phyloP scores from a whole-genome alignment of 1,140 invertebrate genomes.

The Sycophaga agraensis region DNA sequence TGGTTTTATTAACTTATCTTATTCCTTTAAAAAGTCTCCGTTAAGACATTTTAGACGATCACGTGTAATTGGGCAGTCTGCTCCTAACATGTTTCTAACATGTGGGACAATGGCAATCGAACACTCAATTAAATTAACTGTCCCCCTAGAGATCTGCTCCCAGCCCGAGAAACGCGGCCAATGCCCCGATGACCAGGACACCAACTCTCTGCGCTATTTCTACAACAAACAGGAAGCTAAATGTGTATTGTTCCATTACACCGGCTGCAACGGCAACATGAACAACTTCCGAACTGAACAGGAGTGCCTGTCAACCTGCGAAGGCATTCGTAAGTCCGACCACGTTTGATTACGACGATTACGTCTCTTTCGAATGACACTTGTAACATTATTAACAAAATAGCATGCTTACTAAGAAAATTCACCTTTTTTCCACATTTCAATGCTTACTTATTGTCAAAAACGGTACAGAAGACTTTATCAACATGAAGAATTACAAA shows the following conservation, averaged over 20 bases:
- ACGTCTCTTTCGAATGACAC: too few relatives aligned
- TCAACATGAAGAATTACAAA: slow-evolving; percentile 34
- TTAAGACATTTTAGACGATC: too few relatives aligned
- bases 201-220: slow-evolving; percentile 69
- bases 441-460: slow-evolving; percentile 6
- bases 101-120: too few relatives aligned
- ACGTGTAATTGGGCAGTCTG: too few relatives aligned
- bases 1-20: too few relatives aligned
- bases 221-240: slow-evolving; percentile 67
- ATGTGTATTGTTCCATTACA: slow-evolving; percentile 74
- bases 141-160: slow-evolving; percentile 62
- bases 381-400: too few relatives aligned
- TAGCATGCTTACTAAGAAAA: neutral
- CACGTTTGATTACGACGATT: neutral
- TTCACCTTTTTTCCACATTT: neutral
- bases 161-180: slow-evolving; percentile 63
- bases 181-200: slow-evolving; percentile 58
- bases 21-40: too few relatives aligned
- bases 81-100: too few relatives aligned
- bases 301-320: slow-evolving; percentile 63
- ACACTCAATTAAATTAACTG: too few relatives aligned
- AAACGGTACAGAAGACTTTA: slow-evolving; percentile 4
- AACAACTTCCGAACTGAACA: slow-evolving; percentile 70
- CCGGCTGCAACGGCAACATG: slow-evolving; percentile 73
- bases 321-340: slow-evolving; percentile 45